Percentiles rank a stretch among this genome's conserved stretches.
Conservation (phyloP, 2,888 invertebrate species). For the Rhagonycha lutea region DNA sequence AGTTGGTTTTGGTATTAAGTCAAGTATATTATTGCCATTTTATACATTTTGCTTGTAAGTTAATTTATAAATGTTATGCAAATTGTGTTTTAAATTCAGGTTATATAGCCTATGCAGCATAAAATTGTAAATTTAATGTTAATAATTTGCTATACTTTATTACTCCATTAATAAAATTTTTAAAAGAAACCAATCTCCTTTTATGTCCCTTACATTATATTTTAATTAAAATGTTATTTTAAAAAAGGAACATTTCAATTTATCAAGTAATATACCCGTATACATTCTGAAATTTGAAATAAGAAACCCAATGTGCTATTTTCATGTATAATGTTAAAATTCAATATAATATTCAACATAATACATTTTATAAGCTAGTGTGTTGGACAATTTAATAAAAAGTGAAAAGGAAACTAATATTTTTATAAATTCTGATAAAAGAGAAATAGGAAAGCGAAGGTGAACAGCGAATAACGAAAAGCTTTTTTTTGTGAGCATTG, state of each 20-base stretch:
- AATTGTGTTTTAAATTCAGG: neutral
- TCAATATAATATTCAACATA: neutral
- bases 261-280: neutral
- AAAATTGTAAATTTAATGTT: neutral
- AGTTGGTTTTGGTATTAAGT: neutral
- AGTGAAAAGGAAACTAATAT: neutral
- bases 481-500: constrained; percentile 5
- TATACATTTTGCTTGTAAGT: neutral
- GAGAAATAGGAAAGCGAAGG: neutral
- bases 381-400: neutral
- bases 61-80: neutral
- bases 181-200: neutral
- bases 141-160: neutral
- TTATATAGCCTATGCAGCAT: neutral
- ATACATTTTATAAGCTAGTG: neutral
- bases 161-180: neutral
- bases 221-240: neutral
- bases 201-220: neutral
- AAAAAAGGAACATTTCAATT: neutral
- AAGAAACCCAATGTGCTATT: neutral
- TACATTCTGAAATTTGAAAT: neutral
- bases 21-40: neutral
- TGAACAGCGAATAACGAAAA: neutral
- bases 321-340: neutral
- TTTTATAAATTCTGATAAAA: neutral